Conservation (phyloP, 2,113 vertebrate species). For the Vidua chalybeata region DNA sequence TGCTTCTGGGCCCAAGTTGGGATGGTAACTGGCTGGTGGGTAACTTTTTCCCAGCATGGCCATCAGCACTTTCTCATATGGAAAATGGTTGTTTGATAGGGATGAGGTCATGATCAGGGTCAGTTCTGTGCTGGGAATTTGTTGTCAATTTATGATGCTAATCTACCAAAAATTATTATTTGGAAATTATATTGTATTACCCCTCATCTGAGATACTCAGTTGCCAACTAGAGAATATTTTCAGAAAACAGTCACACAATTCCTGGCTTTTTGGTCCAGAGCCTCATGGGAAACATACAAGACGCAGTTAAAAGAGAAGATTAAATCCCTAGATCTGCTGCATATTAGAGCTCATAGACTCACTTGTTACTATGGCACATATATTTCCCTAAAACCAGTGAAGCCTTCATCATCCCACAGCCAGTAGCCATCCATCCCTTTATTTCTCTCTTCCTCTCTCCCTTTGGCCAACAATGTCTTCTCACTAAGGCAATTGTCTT, state of each 20-base stretch:
- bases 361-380: neutral
- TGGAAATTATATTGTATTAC: neutral
- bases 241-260: neutral
- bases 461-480: neutral
- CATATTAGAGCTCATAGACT: neutral
- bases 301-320: neutral
- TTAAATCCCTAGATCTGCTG: neutral
- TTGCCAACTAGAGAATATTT: neutral
- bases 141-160: neutral
- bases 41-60: neutral
- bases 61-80: neutral
- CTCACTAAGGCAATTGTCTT: neutral
- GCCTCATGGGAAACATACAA: neutral
- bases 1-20: neutral
- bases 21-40: neutral
- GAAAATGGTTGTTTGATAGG: neutral
- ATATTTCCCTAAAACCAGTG: neutral
- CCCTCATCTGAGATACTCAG: neutral
- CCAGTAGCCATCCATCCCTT: neutral
- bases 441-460: neutral
- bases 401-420: neutral
- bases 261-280: neutral
- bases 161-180: neutral
- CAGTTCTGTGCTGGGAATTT: neutral
- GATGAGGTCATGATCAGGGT: fast-evolving